Percentiles rank a stretch among this genome's conserved stretches.
Conservation (phyloP, 1,140 invertebrate genomes). For the Ericerus pela region DNA sequence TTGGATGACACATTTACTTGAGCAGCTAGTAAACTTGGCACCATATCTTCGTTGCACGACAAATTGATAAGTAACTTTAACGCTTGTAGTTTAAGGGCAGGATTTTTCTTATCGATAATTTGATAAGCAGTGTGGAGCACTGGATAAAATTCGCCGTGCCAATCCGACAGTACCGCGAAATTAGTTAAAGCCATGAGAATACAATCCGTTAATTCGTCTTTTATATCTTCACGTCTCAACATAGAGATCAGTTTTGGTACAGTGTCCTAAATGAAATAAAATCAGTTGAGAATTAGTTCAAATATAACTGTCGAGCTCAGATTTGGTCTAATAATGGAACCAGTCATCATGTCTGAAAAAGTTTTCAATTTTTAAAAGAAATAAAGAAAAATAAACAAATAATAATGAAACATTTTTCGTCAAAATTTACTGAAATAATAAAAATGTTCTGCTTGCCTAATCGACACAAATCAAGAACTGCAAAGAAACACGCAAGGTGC, state of each 20-base stretch:
- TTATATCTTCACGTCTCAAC: conserved; percentile 25
- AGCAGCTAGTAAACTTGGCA: conserved; percentile 44
- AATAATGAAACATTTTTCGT: too few relatives aligned
- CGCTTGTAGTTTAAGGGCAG: conserved; percentile 37
- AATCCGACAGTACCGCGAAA: conserved; percentile 34
- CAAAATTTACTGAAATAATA: too few relatives aligned
- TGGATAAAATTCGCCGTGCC: conserved; percentile 34
- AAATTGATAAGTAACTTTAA: conserved; percentile 48
- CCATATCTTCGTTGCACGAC: conserved; percentile 44
- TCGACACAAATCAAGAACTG: too few relatives aligned
- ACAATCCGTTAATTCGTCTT: conserved; percentile 21
- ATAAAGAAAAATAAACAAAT: too few relatives aligned
- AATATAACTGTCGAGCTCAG: too few relatives aligned
- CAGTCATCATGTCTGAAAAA: too few relatives aligned
- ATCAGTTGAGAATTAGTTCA: not conserved
- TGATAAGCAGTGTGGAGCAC: conserved; percentile 31
- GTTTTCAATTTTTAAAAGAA: too few relatives aligned
- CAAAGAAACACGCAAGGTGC: too few relatives aligned
- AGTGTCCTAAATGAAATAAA: conserved; percentile 26
- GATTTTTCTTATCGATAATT: conserved; percentile 30
- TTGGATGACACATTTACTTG: conserved; percentile 34
- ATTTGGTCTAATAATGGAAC: too few relatives aligned
- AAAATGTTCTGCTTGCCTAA: too few relatives aligned
- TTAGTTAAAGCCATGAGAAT: conserved; percentile 35
- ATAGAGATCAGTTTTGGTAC: conserved; percentile 33